Conservation (phyloP, 2,797 vertebrate species). For the Tenualosa ilisha region DNA sequence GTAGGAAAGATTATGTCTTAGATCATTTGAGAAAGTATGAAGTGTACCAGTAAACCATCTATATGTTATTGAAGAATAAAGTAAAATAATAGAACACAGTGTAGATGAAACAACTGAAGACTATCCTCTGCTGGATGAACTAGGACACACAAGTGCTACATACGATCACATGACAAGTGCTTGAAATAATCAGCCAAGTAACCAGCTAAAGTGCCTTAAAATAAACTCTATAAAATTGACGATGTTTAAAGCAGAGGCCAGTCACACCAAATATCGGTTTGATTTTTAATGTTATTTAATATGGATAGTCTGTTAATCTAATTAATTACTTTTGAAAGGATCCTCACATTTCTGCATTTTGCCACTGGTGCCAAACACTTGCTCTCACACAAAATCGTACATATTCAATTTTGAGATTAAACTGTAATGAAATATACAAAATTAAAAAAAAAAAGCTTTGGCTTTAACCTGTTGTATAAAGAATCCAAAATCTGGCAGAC, state of each 20-base stretch:
- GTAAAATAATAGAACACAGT: neutral
- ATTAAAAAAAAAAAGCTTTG: neutral
- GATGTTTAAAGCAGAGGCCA: neutral
- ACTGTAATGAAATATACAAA: neutral
- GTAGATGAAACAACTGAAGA: neutral
- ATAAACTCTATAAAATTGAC: neutral
- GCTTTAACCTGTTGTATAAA: neutral
- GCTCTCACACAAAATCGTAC: neutral
- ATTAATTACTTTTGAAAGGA: constrained; percentile 14
- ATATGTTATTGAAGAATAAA: neutral
- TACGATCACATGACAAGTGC: no score
- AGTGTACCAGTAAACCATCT: neutral
- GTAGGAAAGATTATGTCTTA: neutral
- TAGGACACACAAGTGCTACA: neutral
- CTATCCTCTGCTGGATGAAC: no score
- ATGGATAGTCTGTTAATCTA: neutral
- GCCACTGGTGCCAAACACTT: neutral
- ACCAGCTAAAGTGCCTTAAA: no score
- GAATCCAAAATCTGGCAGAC: neutral
- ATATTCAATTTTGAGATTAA: neutral
- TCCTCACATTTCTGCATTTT: neutral
- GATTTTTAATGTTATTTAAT: neutral
- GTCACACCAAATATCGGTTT: neutral
- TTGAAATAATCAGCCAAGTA: no score
- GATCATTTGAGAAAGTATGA: neutral